Evolutionary conservation across 2,113 vertebrate genomes (phyloP).

Genomic region (Sinocyclocheilus rhinocerous): DNA sequence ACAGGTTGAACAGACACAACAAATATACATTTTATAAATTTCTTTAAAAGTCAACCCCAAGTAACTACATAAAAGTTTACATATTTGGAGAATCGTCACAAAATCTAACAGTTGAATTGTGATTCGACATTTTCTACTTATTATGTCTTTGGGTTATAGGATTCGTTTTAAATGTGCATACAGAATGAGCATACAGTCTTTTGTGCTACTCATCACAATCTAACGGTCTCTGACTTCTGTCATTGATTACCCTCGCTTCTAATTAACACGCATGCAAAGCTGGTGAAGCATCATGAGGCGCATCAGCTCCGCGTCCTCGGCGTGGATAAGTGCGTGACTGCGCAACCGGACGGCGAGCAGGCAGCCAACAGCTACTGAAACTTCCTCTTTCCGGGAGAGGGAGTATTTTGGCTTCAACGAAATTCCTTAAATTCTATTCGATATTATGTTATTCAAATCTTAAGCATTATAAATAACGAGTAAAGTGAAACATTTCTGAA

Average conservation of each 20-base stretch:
- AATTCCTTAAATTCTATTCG: background rate
- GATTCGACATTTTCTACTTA: background rate
- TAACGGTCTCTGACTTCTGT: conserved; percentile 28
- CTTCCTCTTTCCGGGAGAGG: conserved; percentile 64
- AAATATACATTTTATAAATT: background rate
- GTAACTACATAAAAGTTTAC: background rate
- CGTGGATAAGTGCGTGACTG: too few relatives aligned
- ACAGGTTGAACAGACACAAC: too few relatives aligned
- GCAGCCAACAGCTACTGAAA: conserved; percentile 65
- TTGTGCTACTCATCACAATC: conserved; percentile 7
- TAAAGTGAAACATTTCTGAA: background rate
- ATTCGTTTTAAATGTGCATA: background rate
- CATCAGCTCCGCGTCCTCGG: too few relatives aligned
- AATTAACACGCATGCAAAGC: conserved; percentile 51
- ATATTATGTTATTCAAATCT: background rate
- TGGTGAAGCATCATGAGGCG: too few relatives aligned
- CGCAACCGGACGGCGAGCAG: conserved; percentile 67
- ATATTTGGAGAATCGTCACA: background rate
- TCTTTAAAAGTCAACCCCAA: background rate
- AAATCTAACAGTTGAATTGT: background rate
- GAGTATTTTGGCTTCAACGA: background rate
- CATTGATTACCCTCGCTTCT: conserved; percentile 44
- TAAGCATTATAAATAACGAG: background rate
- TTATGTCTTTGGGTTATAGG: background rate
- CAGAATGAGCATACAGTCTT: background rate